These are phyloP conservation scores for Euplagia quadripunctaria DNA, from an alignment of 2,888 invertebrate genomes.

Conservation along the genomic window DNA sequence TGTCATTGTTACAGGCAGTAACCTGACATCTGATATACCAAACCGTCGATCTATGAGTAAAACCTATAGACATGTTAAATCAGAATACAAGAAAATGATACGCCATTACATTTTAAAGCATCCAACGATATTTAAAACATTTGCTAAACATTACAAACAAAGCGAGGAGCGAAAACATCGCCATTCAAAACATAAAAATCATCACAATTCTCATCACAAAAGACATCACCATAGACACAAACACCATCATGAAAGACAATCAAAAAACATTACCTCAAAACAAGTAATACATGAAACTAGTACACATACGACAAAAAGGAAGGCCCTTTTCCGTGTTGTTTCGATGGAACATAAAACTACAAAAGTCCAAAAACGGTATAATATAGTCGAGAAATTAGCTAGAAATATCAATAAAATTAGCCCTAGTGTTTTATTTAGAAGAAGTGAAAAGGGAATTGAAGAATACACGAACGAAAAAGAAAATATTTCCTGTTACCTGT, in stretches of 20 bases:
- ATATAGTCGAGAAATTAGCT: neutral
- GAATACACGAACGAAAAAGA: neutral
- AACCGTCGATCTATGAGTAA: conserved; percentile 1
- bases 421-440: neutral
- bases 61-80: conserved; percentile 1
- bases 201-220: conserved; percentile 9
- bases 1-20: conserved; percentile 2
- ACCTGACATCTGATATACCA: neutral
- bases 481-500: neutral
- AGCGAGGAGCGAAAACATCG: conserved; percentile 8
- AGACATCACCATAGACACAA: neutral
- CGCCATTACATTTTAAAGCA: conserved; percentile 24
- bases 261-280: neutral
- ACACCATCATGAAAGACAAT: neutral
- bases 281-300: neutral
- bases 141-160: conserved; percentile 20
- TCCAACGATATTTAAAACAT: conserved; percentile 29
- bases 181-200: conserved; percentile 12
- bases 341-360: neutral
- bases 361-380: conserved; percentile 5
- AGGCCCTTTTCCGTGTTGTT: neutral
- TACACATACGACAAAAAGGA: neutral
- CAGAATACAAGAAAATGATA: conserved; percentile 22
- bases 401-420: neutral
- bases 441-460: neutral